Percentiles rank a stretch among this genome's conserved stretches.
Conservation (phyloP, 2,888 invertebrate genomes). For the Ellobium chinense region DNA sequence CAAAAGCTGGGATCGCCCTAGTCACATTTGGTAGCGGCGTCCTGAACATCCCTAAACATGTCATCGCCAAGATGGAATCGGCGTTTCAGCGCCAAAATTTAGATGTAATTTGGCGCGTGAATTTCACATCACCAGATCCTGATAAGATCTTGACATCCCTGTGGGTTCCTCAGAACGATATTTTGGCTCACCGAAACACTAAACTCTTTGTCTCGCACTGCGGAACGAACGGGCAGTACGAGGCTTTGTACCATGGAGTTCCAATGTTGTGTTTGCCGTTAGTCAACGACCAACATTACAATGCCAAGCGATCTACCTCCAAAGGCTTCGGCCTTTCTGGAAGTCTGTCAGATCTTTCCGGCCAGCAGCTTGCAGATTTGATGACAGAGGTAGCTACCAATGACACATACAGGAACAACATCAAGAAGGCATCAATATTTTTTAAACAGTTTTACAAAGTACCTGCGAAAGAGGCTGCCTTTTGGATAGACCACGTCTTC, state of each 20-base stretch:
- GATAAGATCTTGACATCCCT: conserved; percentile 38
- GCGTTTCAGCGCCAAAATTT: conserved; percentile 46
- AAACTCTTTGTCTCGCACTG: conserved; percentile 64
- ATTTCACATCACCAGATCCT: conserved; percentile 1
- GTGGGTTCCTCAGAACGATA: conserved; percentile 63
- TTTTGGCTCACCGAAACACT: conserved; percentile 56
- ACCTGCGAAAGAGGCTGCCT: conserved; percentile 56
- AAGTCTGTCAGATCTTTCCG: background rate
- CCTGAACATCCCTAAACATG: conserved; percentile 43
- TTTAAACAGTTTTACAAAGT: conserved; percentile 49
- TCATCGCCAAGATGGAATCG: conserved; percentile 42
- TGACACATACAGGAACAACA: conserved; percentile 37
- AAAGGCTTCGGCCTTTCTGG: conserved; percentile 28
- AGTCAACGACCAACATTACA: conserved; percentile 54
- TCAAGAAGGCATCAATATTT: conserved; percentile 53
- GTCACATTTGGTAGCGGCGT: conserved; percentile 55
- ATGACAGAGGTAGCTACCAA: conserved; percentile 35
- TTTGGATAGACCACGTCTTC: conserved; percentile 63
- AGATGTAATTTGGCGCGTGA: conserved; percentile 41
- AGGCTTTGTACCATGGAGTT: conserved; percentile 61
- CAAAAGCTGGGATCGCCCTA: conserved; percentile 55
- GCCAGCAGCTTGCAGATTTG: background rate
- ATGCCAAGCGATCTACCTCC: conserved; percentile 42
- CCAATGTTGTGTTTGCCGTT: conserved; percentile 59
- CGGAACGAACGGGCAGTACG: conserved; percentile 62